phyloP scores from a whole-genome alignment of 2,888 invertebrate genomes.

The Chironomus tentans region DNA sequence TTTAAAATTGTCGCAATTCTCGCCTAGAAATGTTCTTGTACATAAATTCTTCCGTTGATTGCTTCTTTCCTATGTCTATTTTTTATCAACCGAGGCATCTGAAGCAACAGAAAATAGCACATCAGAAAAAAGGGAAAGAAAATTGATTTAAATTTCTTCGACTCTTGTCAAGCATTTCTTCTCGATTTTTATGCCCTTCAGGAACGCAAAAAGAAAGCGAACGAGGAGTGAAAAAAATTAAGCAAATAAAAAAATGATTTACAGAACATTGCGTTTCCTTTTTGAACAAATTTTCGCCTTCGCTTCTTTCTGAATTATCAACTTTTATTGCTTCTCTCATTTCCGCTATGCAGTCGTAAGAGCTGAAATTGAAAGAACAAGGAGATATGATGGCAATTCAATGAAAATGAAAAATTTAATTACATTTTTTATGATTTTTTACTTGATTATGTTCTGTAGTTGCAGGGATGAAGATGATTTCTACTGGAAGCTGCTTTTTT shows the following conservation, averaged over 20 bases:
- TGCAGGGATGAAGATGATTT: too few relatives aligned
- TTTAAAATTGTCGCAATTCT: background rate
- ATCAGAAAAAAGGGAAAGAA: background rate
- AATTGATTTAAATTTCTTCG: slow-evolving; percentile 8
- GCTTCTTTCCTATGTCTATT: background rate
- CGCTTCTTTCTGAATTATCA: background rate
- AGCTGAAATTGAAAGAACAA: background rate
- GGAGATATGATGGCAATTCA: background rate
- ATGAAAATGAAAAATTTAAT: background rate
- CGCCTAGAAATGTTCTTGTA: too few relatives aligned
- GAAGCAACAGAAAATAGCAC: background rate
- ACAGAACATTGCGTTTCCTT: background rate
- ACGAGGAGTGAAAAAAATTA: background rate
- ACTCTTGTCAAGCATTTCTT: background rate
- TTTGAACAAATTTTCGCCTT: background rate
- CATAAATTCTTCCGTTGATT: too few relatives aligned
- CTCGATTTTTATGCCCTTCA: background rate
- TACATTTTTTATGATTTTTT: background rate
- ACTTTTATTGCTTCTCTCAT: background rate
- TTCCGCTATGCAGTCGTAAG: background rate
- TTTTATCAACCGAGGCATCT: background rate
- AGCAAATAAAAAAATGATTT: slow-evolving; percentile 1
- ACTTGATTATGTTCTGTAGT: too few relatives aligned
- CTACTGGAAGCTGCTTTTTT: too few relatives aligned
- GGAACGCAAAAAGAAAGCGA: background rate